phyloP scores from a whole-genome alignment of 1,140 invertebrate species.

The Copidosoma floridanum region DNA sequence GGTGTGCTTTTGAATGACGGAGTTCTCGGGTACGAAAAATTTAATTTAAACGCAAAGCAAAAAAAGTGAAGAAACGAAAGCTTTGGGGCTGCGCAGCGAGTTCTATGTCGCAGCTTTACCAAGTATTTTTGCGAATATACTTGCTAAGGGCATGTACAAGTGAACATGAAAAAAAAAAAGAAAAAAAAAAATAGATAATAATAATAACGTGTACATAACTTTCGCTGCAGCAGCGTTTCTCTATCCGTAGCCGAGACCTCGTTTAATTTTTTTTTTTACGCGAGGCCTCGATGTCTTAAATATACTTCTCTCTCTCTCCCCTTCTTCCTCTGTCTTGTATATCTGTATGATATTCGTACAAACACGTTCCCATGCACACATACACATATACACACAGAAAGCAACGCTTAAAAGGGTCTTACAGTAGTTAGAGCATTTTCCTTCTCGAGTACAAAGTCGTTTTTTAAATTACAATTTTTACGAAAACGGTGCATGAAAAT shows the following conservation, averaged over 20 bases:
- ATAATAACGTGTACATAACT: too few relatives aligned
- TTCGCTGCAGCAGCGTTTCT: too few relatives aligned
- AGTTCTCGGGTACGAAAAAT: too few relatives aligned
- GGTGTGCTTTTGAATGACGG: too few relatives aligned
- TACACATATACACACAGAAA: background rate
- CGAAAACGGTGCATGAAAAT: background rate
- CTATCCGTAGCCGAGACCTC: background rate
- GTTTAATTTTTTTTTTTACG: background rate
- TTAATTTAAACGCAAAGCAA: too few relatives aligned
- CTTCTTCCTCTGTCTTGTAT: background rate
- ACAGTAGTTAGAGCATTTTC: constrained; percentile 20
- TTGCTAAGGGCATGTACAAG: too few relatives aligned
- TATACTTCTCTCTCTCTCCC: background rate
- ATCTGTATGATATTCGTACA: background rate
- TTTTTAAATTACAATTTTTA: constrained; percentile 19
- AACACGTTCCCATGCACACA: background rate
- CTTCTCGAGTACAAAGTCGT: constrained; percentile 20
- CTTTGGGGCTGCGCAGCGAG: too few relatives aligned
- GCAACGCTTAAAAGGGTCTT: constrained; percentile 4
- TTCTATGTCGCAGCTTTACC: too few relatives aligned
- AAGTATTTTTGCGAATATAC: too few relatives aligned
- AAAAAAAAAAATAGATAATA: too few relatives aligned
- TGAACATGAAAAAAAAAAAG: too few relatives aligned
- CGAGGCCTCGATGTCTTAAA: background rate
- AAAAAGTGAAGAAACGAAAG: too few relatives aligned